Conservation (phyloP, 2,888 invertebrate genomes). For the Endotricha flammealis region DNA sequence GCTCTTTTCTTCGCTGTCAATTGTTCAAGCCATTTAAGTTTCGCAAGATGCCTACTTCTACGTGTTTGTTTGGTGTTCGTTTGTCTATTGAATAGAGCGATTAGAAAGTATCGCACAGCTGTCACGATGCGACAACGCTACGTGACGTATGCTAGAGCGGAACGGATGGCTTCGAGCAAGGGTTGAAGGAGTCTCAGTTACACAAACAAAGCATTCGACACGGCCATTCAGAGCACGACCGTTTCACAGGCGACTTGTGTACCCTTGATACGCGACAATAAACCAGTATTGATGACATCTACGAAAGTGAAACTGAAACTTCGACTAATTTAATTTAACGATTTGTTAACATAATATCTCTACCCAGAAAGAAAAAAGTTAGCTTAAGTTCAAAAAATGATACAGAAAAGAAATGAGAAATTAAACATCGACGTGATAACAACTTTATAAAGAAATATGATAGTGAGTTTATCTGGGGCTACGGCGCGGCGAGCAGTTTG, state of each 20-base stretch:
- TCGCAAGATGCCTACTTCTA: constrained; percentile 62
- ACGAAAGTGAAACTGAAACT: constrained; percentile 20
- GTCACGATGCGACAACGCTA: constrained; percentile 70
- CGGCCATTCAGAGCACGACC: constrained; percentile 50
- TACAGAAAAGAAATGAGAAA: no score
- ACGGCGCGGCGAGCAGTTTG: constrained; percentile 31
- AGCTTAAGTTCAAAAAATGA: no score
- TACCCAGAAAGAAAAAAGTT: no score
- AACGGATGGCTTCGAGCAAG: constrained; percentile 65
- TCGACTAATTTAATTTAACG: constrained; percentile 6
- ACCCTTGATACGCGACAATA: constrained; percentile 25
- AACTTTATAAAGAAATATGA: constrained; percentile 21
- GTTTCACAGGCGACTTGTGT: constrained; percentile 39
- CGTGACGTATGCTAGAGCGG: constrained; percentile 71
- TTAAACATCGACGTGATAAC: not conserved
- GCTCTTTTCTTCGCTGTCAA: constrained; percentile 53
- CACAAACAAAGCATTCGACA: constrained; percentile 67
- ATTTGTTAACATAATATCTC: constrained; percentile 4
- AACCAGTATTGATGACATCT: constrained; percentile 18
- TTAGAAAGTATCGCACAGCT: constrained; percentile 74
- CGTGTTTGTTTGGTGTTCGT: constrained; percentile 58
- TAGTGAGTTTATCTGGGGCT: constrained; percentile 49
- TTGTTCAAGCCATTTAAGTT: constrained; percentile 59
- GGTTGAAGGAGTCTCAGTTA: constrained; percentile 60
- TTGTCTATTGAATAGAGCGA: constrained; percentile 61